Evolutionary conservation across 2,113 vertebrate species (phyloP), one percentile per base, ranked within the genome.

Genomic region (Catharus fuscescens): DNA sequence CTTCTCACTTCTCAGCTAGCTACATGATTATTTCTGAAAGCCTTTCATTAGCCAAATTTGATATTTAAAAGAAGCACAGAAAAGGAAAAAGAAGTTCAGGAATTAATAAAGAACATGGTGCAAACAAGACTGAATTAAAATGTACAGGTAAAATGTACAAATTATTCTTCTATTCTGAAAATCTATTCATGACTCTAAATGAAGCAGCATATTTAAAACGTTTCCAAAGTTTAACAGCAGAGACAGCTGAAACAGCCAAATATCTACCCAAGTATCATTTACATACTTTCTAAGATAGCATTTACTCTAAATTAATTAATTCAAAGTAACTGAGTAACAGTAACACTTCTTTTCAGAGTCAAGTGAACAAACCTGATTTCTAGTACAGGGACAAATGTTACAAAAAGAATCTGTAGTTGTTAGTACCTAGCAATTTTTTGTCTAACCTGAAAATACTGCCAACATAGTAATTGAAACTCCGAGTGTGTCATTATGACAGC

Each of bases 11-110:
- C 81, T 82, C 67, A 88, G 59, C 38, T 52, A 91, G 18, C 34
- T 90, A 87, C 24, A 17, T 18, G 50, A 85, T 87, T 91, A 87
- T 73, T 95, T 36, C 92, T 90, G 79, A 90, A 95, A 96, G 52
- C 66, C 47, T 62, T 61, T 90, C 50, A 73, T 93, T 93, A 90
- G 76, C 53, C 62, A 73, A 90, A 90, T 66, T 31, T 90, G 24
- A 57, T 81, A 80, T 48, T 61, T 71, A 86, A 93, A 90, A 86
- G 20, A 12, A 86, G 4, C 16, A 86, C 9, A 25, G 24, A 32
- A 60, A 54, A 72, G 18, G 26, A 72, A 31, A 31, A 31, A 54
- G 25, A 50, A 36, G 11, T 25, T 17, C 65, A 79, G 8, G 26
- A 80, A 76, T 61, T 79, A 66, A 79, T 32, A 54, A 86, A 86